Evolutionary conservation across 2,888 invertebrate genomes (phyloP), one percentile per base, ranked within the genome.

Genomic region (Euzetes globulus): DNA sequence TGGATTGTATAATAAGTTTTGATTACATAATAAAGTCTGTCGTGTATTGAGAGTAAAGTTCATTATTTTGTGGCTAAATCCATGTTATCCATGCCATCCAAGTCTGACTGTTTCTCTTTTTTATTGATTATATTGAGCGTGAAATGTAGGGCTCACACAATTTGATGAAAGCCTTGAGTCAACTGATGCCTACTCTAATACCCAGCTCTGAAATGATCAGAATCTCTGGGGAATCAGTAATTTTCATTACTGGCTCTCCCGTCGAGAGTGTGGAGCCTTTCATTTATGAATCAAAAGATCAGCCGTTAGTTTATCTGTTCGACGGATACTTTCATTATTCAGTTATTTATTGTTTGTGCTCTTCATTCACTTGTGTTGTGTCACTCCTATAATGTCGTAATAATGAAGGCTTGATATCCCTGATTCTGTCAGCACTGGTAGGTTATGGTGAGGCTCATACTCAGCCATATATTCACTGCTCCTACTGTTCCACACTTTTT

Each of bases 81-180:
- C 13, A 25, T 58, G 58, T 58, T 58, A 58, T 58, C 58, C 58
- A 58, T 58, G 7, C 52, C 7, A 47, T 52, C 19, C 52, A 52
- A 52, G 19, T 52, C 7, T 52, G 19, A 17, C 19, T 6, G 17
- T 19, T 7, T 52, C 65, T 65, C 58, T 25, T 65, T 65, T 65
- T 65, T n/a, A 65, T 65, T 65, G 65, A 65, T 65, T 65, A 65
- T 65, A 65, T 65, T 65, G 65, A 65, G 65, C 65, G 65, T 65
- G 65, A 65, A 65, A 65, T 65, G 37, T 41, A 65, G 13, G 41
- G 65, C 58, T 29, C 27, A 58, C 58, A 58, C 58, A 58, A 58
- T 58, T 22, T 65, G 41, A n/a, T 19, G 29, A 4, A 37, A 7
- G 63, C 11, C 17, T 63, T 63, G 63, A 33, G 25, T 22, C 58